A percentile compares a stretch with the other conserved stretches of the same genome.
phyloP scores from a whole-genome alignment of 2,888 invertebrate genomes.

The Myathropa florea region DNA sequence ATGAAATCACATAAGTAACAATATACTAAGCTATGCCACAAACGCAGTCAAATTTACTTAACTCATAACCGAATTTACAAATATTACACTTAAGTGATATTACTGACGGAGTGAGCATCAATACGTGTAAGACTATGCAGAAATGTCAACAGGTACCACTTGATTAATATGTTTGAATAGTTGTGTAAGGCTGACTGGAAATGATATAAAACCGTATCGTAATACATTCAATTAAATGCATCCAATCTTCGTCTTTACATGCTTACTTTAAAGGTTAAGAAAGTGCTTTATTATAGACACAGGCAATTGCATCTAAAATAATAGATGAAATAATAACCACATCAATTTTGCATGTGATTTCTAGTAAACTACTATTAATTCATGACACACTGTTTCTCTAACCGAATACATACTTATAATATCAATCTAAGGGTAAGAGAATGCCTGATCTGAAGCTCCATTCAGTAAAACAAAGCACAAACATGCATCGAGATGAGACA shows the following conservation, averaged over 20 bases:
- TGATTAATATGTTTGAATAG: background rate
- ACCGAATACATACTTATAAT: background rate
- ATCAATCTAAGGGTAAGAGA: background rate
- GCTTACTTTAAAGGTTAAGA: background rate
- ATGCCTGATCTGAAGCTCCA: constrained; percentile 17
- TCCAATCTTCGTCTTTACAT: background rate
- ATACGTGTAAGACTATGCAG: too few species aligned
- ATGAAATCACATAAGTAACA: too few species aligned
- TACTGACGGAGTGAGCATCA: too few species aligned
- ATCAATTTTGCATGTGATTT: constrained; percentile 24
- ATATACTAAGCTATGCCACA: too few species aligned
- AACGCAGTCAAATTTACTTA: too few species aligned
- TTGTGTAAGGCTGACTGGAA: background rate
- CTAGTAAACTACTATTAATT: background rate
- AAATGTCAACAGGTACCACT: too few species aligned
- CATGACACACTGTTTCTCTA: background rate
- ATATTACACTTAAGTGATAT: too few species aligned
- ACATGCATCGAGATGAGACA: constrained; percentile 37
- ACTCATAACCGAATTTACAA: too few species aligned
- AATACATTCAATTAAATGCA: background rate
- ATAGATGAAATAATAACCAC: constrained; percentile 22
- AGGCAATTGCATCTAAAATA: constrained; percentile 10
- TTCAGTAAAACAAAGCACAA: constrained; percentile 41
- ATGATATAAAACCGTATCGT: background rate
- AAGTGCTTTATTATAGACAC: background rate